These are phyloP conservation scores for Panorpa germanica DNA, from an alignment of 2,888 invertebrate species.

Conservation along the genomic window DNA sequence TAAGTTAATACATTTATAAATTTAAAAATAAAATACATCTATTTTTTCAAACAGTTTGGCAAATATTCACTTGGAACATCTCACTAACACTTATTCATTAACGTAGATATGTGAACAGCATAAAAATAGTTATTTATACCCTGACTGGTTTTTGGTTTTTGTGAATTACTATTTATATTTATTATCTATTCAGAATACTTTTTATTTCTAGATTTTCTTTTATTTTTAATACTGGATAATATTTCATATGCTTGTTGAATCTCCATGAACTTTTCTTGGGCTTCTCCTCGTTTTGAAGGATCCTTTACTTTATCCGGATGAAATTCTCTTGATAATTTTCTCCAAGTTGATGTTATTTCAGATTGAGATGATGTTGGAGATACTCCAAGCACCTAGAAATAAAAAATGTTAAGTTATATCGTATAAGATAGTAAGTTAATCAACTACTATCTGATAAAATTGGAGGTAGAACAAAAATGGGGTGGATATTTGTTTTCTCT, in stretches of 20 bases:
- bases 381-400: constrained; percentile 46
- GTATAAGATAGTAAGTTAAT: no score
- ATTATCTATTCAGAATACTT: constrained; percentile 32
- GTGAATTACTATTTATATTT: constrained; percentile 5
- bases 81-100: constrained; percentile 2
- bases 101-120: no score
- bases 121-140: no score
- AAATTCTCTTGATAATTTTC: constrained; percentile 62
- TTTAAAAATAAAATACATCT: background rate
- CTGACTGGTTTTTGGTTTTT: background rate
- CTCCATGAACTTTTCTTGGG: constrained; percentile 79
- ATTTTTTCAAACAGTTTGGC: background rate
- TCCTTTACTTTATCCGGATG: constrained; percentile 88
- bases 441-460: no score
- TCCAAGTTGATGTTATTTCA: constrained; percentile 69
- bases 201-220: constrained; percentile 53
- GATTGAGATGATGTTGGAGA: constrained; percentile 64
- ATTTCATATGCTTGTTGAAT: constrained; percentile 86
- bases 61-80: constrained; percentile 4
- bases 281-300: constrained; percentile 38
- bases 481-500: no score
- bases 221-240: constrained; percentile 63
- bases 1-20: no score
- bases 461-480: no score
- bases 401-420: no score